Percentiles rank a stretch among this genome's conserved stretches.
These are phyloP conservation scores for Hypselothyrea guttata DNA, from an alignment of 2,888 invertebrate genomes.

Conservation along the genomic window DNA sequence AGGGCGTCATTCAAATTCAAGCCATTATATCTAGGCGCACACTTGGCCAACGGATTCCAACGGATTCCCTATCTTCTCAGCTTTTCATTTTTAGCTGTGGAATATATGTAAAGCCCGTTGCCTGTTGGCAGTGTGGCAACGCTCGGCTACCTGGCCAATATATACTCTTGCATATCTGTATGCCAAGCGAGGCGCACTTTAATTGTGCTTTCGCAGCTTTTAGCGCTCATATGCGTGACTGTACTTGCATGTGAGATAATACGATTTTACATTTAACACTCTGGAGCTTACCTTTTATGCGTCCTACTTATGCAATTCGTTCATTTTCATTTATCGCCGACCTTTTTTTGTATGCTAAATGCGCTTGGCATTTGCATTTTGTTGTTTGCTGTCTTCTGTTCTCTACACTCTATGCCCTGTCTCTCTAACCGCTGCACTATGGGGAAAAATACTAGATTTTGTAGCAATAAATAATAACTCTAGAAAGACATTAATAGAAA, in stretches of 20 bases:
- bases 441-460: too few species aligned
- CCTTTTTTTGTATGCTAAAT: conserved; percentile 58
- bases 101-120: background rate
- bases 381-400: conserved; percentile 14
- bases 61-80: conserved; percentile 1
- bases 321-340: conserved; percentile 59
- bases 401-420: background rate
- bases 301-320: conserved; percentile 67
- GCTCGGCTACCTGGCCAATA: conserved; percentile 28
- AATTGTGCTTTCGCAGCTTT: conserved; percentile 54
- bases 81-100: background rate
- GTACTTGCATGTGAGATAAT: conserved; percentile 44
- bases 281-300: conserved; percentile 61
- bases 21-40: conserved; percentile 52
- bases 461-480: too few species aligned
- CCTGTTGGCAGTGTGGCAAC: conserved; percentile 29
- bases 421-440: too few species aligned
- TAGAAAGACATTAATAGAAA: too few species aligned
- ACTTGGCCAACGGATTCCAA: too few species aligned
- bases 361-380: conserved; percentile 65
- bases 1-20: conserved; percentile 65
- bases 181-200: conserved; percentile 27
- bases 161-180: background rate
- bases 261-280: conserved; percentile 54
- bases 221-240: background rate